A percentile compares a stretch with the other conserved stretches of the same genome.
Conservation (phyloP, 1,140 invertebrate species). For the Trigoniulus corallinus region DNA sequence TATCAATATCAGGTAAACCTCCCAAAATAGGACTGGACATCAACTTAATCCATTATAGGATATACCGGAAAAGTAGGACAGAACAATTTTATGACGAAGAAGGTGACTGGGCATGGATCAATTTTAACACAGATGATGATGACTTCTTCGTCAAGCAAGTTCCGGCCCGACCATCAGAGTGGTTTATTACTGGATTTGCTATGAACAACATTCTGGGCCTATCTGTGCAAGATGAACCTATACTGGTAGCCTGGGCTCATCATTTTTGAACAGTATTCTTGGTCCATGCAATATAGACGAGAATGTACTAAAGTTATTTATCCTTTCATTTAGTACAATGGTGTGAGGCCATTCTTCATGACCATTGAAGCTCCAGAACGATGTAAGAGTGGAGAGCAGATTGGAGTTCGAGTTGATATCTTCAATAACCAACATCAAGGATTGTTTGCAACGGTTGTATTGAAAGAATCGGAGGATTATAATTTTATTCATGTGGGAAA, state of each 20-base stretch:
- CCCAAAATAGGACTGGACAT: neutral
- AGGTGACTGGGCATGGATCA: constrained; percentile 17
- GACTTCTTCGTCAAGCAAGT: constrained; percentile 14
- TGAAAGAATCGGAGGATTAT: constrained; percentile 31
- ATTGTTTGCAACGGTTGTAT: constrained; percentile 60
- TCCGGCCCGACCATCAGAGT: constrained; percentile 14
- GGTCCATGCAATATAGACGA: neutral
- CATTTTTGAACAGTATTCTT: too few relatives aligned
- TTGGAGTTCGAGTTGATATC: constrained; percentile 46
- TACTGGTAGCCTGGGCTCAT: neutral
- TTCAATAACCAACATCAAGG: constrained; percentile 81
- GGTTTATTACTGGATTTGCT: constrained; percentile 15
- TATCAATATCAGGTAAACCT: neutral
- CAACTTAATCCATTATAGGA: constrained; percentile 9
- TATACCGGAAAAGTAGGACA: constrained; percentile 14
- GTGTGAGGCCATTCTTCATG: constrained; percentile 37
- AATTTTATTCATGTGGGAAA: constrained; percentile 37
- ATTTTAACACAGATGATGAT: constrained; percentile 8
- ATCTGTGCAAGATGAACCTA: neutral
- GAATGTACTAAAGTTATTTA: neutral
- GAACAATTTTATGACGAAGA: constrained; percentile 15
- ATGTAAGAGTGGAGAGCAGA: constrained; percentile 37
- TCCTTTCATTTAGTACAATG: constrained; percentile 24
- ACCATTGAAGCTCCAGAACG: constrained; percentile 31
- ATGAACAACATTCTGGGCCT: constrained; percentile 10